phyloP scores from a whole-genome alignment of 2,797 vertebrate species.

The Anableps anableps region DNA sequence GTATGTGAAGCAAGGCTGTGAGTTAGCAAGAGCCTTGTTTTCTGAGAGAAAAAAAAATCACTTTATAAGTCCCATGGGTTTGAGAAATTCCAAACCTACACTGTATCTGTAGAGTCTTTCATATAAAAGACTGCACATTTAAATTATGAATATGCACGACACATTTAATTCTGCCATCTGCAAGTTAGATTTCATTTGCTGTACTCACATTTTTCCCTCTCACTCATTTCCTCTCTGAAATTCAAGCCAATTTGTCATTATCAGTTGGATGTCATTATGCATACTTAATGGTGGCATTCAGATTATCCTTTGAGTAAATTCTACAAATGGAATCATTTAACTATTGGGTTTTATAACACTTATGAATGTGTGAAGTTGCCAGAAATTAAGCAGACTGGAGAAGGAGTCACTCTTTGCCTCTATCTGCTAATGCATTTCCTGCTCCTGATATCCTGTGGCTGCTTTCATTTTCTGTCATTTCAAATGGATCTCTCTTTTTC shows the following conservation, averaged over 20 bases:
- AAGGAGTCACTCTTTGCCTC: slow-evolving; percentile 6
- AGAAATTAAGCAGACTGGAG: slow-evolving; percentile 28
- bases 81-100: background rate
- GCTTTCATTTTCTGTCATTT: slow-evolving; percentile 15
- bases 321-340: slow-evolving; percentile 64
- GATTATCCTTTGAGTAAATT: slow-evolving; percentile 62
- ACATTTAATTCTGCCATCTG: slow-evolving; percentile 57
- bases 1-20: too few species aligned
- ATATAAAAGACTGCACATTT: background rate
- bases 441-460: slow-evolving; percentile 26
- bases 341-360: slow-evolving; percentile 55
- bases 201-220: slow-evolving; percentile 33
- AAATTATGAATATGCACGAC: slow-evolving; percentile 38
- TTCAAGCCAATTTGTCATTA: slow-evolving; percentile 66
- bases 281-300: slow-evolving; percentile 52
- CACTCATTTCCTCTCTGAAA: slow-evolving; percentile 50
- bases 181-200: slow-evolving; percentile 51
- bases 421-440: slow-evolving; percentile 6
- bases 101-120: background rate
- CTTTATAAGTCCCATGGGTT: background rate
- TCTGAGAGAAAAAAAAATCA: too few species aligned
- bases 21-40: too few species aligned
- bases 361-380: slow-evolving; percentile 44
- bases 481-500: background rate
- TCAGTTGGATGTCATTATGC: slow-evolving; percentile 62